phyloP scores from a whole-genome alignment of 92 coral and sea anemone genomes.

The Virgularia gustaviana region DNA sequence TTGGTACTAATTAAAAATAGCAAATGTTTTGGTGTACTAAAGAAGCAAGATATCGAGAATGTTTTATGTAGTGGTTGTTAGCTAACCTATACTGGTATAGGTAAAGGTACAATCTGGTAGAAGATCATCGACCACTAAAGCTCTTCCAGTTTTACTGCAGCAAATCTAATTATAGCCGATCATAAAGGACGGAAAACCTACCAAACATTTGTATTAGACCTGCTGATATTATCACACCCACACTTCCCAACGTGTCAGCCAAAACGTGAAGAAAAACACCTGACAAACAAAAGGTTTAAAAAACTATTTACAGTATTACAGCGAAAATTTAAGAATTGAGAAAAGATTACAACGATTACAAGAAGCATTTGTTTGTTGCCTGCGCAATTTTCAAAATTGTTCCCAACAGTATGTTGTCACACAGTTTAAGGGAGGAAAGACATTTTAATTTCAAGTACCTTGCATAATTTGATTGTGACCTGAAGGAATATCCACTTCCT shows the following conservation, averaged over 20 bases:
- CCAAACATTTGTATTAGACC: conserved; percentile 93
- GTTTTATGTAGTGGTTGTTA: too few relatives aligned
- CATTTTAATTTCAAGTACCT: conserved; percentile 57
- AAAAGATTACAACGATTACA: too few relatives aligned
- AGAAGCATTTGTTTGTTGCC: not conserved
- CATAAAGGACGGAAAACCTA: conserved; percentile 21
- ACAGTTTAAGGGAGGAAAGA: too few relatives aligned
- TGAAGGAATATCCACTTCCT: conserved; percentile 57
- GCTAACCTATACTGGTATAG: too few relatives aligned
- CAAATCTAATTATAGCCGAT: not conserved
- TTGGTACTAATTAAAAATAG: too few relatives aligned
- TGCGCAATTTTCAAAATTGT: not conserved
- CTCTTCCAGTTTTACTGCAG: not conserved
- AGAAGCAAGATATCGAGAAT: too few relatives aligned
- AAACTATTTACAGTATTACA: not conserved
- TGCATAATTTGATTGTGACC: conserved; percentile 78
- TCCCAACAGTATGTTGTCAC: too few relatives aligned
- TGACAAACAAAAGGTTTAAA: conserved; percentile 30
- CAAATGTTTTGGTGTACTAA: too few relatives aligned
- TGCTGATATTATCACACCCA: conserved; percentile 95
- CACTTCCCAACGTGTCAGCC: conserved; percentile 97
- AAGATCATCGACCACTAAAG: too few relatives aligned
- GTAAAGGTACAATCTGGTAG: too few relatives aligned
- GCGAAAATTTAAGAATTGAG: not conserved
- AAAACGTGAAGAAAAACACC: conserved; percentile 92